Evolutionary conservation across 2,888 invertebrate species (phyloP), one percentile per base, ranked within the genome.

Genomic region (Neelides folsomi): DNA sequence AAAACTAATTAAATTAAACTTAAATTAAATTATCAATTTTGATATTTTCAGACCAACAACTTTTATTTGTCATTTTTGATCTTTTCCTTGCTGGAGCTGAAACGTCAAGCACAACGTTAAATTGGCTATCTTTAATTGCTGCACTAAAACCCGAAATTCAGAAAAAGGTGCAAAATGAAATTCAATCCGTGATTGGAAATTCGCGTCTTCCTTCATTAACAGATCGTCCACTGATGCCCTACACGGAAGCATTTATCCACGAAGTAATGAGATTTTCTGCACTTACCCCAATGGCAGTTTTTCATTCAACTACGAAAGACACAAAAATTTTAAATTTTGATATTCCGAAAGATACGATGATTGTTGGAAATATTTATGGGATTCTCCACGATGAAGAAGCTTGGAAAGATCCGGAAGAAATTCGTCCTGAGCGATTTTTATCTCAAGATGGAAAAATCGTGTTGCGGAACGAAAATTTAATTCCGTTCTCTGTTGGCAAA

Each of bases 11-110:
- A 27, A 27, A 27, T 27, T 5, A 27, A 27, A 27, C 3, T 27
- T 27, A 27, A 27, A 7, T 27, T 27, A 5, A 27, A 27, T 27
- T 27, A 27, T 27, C 7, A 27, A 27, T 27, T 27, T 27, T 7
- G 27, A 27, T 5, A 27, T 27, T 27, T 27, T 12, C 5, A 18
- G 15, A 18, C 4, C 2, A 42, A 18, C 12, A 15, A 6, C 12
- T 47, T 13, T 2, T 37, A 3, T 34, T 6, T 15, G 13, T 36
- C 2, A 12, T 36, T 13, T 2, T 36, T 13, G 47, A 47, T 37
- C 16, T 47, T 16, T 47, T 47, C n/a, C 9, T 36, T 15, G 47
- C 47, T 16, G 47, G 47, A 3, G 13, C 47, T 9, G 47, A 47
- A 37, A 47, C 47, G 5, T 35, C 47, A 37, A 16, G 16, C n/a